Evolutionary conservation across 1,140 invertebrate species (phyloP).

Genomic region (Zaprionus nigranus): DNA sequence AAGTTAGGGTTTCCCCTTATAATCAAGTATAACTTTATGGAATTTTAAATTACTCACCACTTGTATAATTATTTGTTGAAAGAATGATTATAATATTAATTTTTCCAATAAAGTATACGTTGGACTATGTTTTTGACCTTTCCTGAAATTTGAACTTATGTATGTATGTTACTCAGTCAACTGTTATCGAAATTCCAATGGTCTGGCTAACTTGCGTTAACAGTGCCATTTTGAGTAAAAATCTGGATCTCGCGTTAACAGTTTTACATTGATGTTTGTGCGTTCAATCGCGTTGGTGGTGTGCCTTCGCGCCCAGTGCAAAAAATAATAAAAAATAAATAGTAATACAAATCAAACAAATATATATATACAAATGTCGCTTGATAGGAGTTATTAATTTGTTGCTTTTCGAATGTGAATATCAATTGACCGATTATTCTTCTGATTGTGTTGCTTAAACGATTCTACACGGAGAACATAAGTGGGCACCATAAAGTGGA

Average conservation of each 20-base stretch:
- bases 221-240: constrained; percentile 47
- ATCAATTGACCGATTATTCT: not conserved
- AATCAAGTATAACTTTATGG: not conserved
- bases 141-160: not conserved
- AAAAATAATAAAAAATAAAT: constrained; percentile 16
- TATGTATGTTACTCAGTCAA: not conserved
- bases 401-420: constrained; percentile 9
- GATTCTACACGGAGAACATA: not conserved
- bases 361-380: not conserved
- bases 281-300: constrained; percentile 42
- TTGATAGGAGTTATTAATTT: constrained; percentile 22
- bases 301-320: constrained; percentile 34
- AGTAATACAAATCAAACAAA: not conserved
- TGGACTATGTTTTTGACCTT: not conserved
- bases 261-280: constrained; percentile 39
- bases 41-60: not conserved
- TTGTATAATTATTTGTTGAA: not conserved
- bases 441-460: not conserved
- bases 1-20: not conserved
- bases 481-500: constrained; percentile 21
- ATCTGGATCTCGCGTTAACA: constrained; percentile 12
- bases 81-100: not conserved
- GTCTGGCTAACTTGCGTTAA: constrained; percentile 27
- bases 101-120: not conserved
- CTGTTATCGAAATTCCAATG: constrained; percentile 27